Conservation (phyloP, 2,797 vertebrate genomes). For the Poecilia gillii region DNA sequence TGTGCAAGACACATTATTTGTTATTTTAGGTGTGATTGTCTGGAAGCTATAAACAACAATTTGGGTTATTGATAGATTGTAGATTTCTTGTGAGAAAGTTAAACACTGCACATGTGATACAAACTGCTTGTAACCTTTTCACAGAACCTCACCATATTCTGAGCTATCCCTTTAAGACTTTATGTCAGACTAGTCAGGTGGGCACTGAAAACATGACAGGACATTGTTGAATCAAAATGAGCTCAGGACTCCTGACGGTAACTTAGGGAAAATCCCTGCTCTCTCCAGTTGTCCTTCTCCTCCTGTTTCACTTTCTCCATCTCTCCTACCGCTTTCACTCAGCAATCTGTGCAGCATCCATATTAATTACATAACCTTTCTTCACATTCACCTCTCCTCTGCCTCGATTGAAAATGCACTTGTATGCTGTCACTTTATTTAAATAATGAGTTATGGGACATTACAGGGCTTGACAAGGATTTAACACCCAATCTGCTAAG, state of each 20-base stretch:
- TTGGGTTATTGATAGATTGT: too few relatives aligned
- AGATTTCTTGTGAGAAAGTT: neutral
- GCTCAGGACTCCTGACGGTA: slow-evolving; percentile 43
- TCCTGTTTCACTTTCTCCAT: slow-evolving; percentile 21
- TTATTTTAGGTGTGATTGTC: neutral
- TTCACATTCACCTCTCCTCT: slow-evolving; percentile 23
- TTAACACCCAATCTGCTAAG: slow-evolving; percentile 64
- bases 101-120: neutral
- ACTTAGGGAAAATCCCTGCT: slow-evolving; percentile 38
- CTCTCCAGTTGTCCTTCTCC: slow-evolving; percentile 21
- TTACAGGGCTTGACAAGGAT: slow-evolving; percentile 55
- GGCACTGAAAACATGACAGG: slow-evolving; percentile 15
- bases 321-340: slow-evolving; percentile 17
- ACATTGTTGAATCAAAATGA: slow-evolving; percentile 37
- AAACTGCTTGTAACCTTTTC: neutral
- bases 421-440: slow-evolving; percentile 57
- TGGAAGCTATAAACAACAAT: neutral
- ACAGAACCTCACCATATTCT: neutral
- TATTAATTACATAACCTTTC: slow-evolving; percentile 61
- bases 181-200: slow-evolving; percentile 6
- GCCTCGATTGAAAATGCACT: slow-evolving; percentile 49
- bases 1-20: neutral
- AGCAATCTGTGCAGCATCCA: slow-evolving; percentile 42
- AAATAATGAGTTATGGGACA: slow-evolving; percentile 58
- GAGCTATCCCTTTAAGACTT: neutral